These are phyloP conservation scores for Ophion ventricosus DNA, from an alignment of 2,888 invertebrate genomes.

Conservation along the genomic window DNA sequence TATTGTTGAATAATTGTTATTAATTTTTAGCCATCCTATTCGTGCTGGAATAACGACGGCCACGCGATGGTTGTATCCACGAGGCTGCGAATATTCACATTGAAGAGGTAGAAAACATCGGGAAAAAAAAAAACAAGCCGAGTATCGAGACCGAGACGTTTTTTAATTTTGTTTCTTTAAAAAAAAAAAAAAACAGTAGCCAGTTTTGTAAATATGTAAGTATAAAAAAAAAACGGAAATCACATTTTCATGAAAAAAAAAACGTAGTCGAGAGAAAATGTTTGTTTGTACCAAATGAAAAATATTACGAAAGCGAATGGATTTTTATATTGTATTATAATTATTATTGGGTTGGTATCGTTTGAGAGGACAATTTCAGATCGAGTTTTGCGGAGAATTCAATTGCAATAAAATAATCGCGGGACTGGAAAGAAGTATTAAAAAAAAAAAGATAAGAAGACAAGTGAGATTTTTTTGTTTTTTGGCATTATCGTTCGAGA, in stretches of 20 bases:
- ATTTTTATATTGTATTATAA: background rate
- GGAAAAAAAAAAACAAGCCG: background rate
- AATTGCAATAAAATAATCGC: background rate
- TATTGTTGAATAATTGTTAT: background rate
- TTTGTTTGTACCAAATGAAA: background rate
- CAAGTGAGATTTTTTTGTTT: background rate
- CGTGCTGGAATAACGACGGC: constrained; percentile 73
- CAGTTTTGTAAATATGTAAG: background rate
- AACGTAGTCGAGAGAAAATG: background rate
- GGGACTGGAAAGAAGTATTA: background rate
- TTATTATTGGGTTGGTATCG: too few species aligned
- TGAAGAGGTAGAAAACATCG: constrained; percentile 35
- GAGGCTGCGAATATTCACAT: constrained; percentile 70
- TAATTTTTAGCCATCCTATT: constrained; percentile 73
- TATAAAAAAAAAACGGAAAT: background rate
- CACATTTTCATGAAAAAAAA: background rate
- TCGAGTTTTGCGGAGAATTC: background rate
- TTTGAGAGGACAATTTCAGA: too few species aligned
- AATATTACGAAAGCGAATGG: background rate
- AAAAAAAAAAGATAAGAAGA: background rate
- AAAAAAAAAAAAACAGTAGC: background rate
- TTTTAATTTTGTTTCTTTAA: background rate
- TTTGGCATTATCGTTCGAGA: constrained; percentile 48
- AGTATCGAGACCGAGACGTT: background rate
- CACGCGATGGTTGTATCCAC: constrained; percentile 73